A percentile compares a stretch with the other conserved stretches of the same genome.
phyloP scores from a whole-genome alignment of 2,113 vertebrate species.

The Sylvilagus bachmani region DNA sequence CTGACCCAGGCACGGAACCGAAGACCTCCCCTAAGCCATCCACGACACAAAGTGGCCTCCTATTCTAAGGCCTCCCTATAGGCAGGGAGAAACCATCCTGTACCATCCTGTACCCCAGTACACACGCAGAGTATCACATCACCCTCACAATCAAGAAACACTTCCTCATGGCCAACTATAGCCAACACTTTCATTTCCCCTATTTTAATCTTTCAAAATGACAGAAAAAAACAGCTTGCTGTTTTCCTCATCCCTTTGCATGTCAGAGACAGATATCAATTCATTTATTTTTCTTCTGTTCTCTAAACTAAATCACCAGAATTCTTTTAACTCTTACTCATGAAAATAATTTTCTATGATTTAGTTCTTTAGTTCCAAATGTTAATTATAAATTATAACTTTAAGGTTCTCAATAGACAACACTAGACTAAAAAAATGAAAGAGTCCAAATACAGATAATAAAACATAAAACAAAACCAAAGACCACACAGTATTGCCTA shows the following conservation, averaged over 20 bases:
- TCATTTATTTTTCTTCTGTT: constrained; percentile 27
- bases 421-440: constrained; percentile 37
- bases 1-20: not conserved
- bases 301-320: constrained; percentile 42
- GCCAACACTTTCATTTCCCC: constrained; percentile 38
- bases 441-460: constrained; percentile 41
- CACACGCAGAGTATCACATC: not conserved
- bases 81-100: not conserved
- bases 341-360: constrained; percentile 39
- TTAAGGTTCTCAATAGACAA: constrained; percentile 54
- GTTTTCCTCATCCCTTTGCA: not conserved
- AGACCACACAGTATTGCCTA: constrained; percentile 5
- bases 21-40: not conserved
- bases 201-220: constrained; percentile 23
- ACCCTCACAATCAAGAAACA: not conserved
- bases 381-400: constrained; percentile 60
- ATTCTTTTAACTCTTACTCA: constrained; percentile 25
- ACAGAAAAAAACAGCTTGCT: constrained; percentile 24
- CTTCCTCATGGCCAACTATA: constrained; percentile 56
- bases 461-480: constrained; percentile 41
- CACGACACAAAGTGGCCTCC: not conserved
- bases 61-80: not conserved
- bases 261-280: not conserved
- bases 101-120: not conserved
- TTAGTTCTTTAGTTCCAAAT: constrained; percentile 4